These are phyloP conservation scores for Aleiodes leptofemur DNA, from an alignment of 2,888 invertebrate species.

Conservation along the genomic window DNA sequence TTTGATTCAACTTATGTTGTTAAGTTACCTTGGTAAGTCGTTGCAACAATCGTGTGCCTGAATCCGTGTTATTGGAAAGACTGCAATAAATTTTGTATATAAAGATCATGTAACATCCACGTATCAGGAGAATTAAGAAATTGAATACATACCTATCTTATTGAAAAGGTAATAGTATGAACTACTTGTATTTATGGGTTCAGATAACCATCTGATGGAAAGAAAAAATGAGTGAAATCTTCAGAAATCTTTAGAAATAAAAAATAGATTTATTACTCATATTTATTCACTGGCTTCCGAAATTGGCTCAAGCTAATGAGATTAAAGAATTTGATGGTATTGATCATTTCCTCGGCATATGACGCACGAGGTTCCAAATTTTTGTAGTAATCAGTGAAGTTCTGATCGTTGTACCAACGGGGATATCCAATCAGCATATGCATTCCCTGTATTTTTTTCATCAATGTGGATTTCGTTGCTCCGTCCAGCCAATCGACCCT, in stretches of 20 bases:
- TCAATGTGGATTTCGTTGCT: conserved; percentile 76
- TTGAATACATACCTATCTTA: too few species aligned
- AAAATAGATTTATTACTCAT: not conserved
- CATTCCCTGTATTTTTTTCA: conserved; percentile 76
- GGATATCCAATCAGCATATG: conserved; percentile 78
- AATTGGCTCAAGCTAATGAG: not conserved
- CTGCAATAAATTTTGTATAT: not conserved
- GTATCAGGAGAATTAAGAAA: too few species aligned
- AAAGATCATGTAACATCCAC: too few species aligned
- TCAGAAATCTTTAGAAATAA: not conserved
- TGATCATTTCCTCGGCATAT: conserved; percentile 39
- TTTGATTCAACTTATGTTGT: not conserved
- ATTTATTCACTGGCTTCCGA: conserved; percentile 19
- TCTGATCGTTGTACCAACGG: conserved; percentile 76
- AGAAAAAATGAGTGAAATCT: too few species aligned
- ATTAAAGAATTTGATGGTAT: conserved; percentile 22
- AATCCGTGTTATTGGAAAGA: conserved; percentile 15
- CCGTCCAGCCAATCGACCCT: conserved; percentile 79
- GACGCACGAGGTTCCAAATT: not conserved
- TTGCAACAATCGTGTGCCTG: conserved; percentile 22
- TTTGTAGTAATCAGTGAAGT: conserved; percentile 70
- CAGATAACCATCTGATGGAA: too few species aligned
- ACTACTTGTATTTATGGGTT: too few species aligned
- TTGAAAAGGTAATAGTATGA: too few species aligned
- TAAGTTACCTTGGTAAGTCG: conserved; percentile 32